phyloP scores from a whole-genome alignment of 2,113 vertebrate genomes.

The Sapajus apella region DNA sequence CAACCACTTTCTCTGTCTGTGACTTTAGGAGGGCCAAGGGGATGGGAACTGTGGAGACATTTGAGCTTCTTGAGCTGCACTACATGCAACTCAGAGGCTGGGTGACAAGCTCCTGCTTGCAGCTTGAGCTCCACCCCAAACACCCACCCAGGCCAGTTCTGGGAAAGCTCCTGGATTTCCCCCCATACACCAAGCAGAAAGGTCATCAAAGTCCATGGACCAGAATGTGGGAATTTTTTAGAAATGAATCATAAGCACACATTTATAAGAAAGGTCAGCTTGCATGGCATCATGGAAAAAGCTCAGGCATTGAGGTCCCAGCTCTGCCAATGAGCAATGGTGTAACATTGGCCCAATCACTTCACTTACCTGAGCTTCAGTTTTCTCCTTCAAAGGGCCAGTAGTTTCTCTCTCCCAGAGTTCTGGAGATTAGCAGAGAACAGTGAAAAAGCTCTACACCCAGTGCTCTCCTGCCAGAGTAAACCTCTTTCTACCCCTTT shows the following conservation, averaged over 20 bases:
- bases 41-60: neutral
- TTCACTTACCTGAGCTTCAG: neutral
- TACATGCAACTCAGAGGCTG: neutral
- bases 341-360: neutral
- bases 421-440: neutral
- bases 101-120: neutral
- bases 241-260: constrained; percentile 47
- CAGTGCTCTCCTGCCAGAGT: neutral
- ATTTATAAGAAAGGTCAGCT: constrained; percentile 57
- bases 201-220: constrained; percentile 9
- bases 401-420: neutral
- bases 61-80: neutral
- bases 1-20: neutral
- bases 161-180: constrained; percentile 38
- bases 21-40: neutral
- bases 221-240: constrained; percentile 34
- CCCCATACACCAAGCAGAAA: constrained; percentile 18
- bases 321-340: neutral
- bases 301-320: neutral
- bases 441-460: neutral
- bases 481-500: neutral
- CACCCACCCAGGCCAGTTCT: constrained; percentile 21
- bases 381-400: neutral
- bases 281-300: neutral
- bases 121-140: neutral